Evolutionary conservation across 2,888 invertebrate genomes (phyloP).

Genomic region (Adelognathus sp.): DNA sequence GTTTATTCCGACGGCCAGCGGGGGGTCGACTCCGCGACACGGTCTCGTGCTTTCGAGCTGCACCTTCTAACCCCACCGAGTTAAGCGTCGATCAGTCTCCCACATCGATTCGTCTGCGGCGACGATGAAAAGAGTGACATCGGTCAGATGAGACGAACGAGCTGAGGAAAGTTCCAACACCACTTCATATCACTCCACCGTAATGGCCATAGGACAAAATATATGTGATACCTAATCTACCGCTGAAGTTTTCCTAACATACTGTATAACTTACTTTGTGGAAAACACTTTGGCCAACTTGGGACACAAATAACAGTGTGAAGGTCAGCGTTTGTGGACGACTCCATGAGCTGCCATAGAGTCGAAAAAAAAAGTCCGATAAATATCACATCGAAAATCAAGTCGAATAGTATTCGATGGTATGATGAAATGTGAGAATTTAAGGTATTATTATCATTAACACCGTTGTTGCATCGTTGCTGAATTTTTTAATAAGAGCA

Average conservation of each 20-base stretch:
- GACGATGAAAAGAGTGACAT: background rate
- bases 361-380: no score
- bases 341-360: no score
- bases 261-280: no score
- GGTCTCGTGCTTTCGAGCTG: background rate
- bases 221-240: background rate
- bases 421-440: no score
- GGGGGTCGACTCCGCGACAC: constrained; percentile 6
- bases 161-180: background rate
- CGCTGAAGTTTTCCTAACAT: background rate
- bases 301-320: no score
- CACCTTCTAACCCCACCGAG: constrained; percentile 1
- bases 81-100: constrained; percentile 37
- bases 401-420: no score
- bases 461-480: no score
- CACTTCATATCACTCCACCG: background rate
- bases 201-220: background rate
- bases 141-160: background rate
- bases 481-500: no score
- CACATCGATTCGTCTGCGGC: constrained; percentile 6
- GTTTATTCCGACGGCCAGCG: constrained; percentile 29
- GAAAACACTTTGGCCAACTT: no score
- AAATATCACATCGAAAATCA: no score
- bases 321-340: no score
- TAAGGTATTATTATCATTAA: no score